A percentile compares a stretch with the other conserved stretches of the same genome.
Evolutionary conservation across 1,140 invertebrate species (phyloP).

Genomic region (Leptopilina clavipes): DNA sequence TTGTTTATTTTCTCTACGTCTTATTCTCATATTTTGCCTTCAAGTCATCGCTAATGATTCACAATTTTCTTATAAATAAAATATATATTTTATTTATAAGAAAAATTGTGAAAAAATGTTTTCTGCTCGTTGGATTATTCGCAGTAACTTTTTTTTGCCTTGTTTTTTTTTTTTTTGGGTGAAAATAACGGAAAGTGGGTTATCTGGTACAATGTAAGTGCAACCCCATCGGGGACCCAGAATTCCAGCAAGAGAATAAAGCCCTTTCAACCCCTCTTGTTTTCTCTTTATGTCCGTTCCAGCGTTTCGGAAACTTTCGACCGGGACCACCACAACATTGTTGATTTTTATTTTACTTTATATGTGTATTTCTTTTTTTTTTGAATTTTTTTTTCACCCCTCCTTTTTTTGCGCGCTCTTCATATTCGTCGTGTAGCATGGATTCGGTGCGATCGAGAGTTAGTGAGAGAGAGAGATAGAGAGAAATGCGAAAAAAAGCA

Average conservation of each 20-base stretch:
- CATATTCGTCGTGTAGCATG: slow-evolving; percentile 48
- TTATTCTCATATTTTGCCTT: too few relatives aligned
- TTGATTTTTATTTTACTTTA: slow-evolving; percentile 14
- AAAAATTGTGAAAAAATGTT: too few relatives aligned
- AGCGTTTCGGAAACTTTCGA: slow-evolving; percentile 13
- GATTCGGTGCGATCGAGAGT: slow-evolving; percentile 53
- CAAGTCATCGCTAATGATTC: too few relatives aligned
- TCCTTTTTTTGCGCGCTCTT: slow-evolving; percentile 28
- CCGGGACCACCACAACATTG: background rate
- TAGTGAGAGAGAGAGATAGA: slow-evolving; percentile 46
- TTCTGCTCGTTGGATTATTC: too few relatives aligned
- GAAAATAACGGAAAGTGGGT: slow-evolving; percentile 29
- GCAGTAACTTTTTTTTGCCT: too few relatives aligned
- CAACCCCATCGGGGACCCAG: slow-evolving; percentile 13
- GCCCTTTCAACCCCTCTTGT: slow-evolving; percentile 13
- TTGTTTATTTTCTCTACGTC: too few relatives aligned
- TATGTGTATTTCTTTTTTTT: slow-evolving; percentile 30
- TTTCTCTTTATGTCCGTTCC: slow-evolving; percentile 25
- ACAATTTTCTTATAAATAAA: too few relatives aligned
- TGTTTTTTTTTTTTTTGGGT: background rate
- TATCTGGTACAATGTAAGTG: slow-evolving; percentile 29
- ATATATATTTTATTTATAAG: too few relatives aligned
- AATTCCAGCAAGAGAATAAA: slow-evolving; percentile 17
- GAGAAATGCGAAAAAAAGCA: slow-evolving; percentile 37
- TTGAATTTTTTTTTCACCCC: background rate